Evolutionary conservation across 2,113 vertebrate species (phyloP), one percentile per base, ranked within the genome.

Genomic region (Hypomesus transpacificus): DNA sequence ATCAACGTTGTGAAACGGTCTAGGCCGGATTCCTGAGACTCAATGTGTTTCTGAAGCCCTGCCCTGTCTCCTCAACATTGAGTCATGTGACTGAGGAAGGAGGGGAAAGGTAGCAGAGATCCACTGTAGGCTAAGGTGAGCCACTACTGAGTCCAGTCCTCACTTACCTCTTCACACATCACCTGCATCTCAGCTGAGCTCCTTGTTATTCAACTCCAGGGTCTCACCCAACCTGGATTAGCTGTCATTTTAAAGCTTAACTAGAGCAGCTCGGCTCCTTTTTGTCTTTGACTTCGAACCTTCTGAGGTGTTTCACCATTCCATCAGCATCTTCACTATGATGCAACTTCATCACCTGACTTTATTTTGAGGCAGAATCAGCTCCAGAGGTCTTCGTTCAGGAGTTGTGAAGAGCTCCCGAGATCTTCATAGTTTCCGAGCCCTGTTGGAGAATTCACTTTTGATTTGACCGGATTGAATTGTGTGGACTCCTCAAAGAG

Each of bases 1-100:
- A 46, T 46, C 39, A 46, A 46, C 9, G 7, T 8, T 46, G 39
- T 46, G 39, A 46, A 46, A 46, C 39, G 39, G 7, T 46, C 39
- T 46, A 46, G 39, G 39, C 39, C 39, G 9, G 39, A 70, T 76
- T 62, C 78, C 64, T 60, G 73, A 73, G 77, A 73, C 81, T 75
- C 80, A 79, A 78, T 75, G 50, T 71, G 71, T 78, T 68, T 67
- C 73, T 78, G 68, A 70, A 88, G 76, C 76, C 68, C 26, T 71
- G 52, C 76, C 77, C 77, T 82, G 77, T 74, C 51, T 50, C 34
- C 1, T 52, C 71, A 66, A 69, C 60, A 79, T 57, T 77, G 46
- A 73, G 88, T 87, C 87, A 91, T 87, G 85, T 90, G 91, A 91
- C 81, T 8, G 14, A 63, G 80, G 78, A 79, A 31, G 69, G 70